Evolutionary conservation across 2,797 vertebrate genomes (phyloP), one percentile per base, ranked within the genome.

Genomic region (Lithobates sylvaticus): DNA sequence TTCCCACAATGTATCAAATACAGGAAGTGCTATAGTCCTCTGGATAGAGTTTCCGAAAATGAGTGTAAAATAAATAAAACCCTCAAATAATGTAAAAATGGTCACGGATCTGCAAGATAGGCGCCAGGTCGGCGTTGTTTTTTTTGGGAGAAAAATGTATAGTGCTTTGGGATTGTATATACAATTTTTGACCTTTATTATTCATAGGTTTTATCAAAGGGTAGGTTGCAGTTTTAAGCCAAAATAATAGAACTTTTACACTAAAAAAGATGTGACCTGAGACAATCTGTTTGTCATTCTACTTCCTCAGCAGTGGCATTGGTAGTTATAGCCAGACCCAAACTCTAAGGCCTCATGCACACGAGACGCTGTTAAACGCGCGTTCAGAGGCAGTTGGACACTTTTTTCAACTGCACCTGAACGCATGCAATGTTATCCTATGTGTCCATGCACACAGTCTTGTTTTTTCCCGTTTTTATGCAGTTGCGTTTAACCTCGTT

Each of bases 1-100:
- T 83, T 87, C 80, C 85, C 80, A 86, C 76, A 73, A 54, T 78
- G 75, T 83, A 78, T 83, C 80, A 87, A 69, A 79, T 74, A 26
- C 85, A 87, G 85, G 85, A 87, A 83, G 70, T 39, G 39, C 32
- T 83, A 47, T 34, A 74, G 42, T 3, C 15, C 76, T 39, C n/a
- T 26, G 29, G 34, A 39, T n/a, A 83, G 26, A 50, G 58, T 68
- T 86, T 87, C 75, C 81, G 83, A 73, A 83, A 78, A 68, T 54
- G 58, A 75, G 69, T 74, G 39, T 67, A 78, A 86, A 83, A 78
- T 72, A 87, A 83, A 78, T 87, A 78, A 71, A 83, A 68, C 85
- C 78, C 81, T 68, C 81, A 74, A 36, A 87, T 74, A 58, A 39
- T 32, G 23, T n/a, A 72, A 21, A 72, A 87, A 73, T 23, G 47